phyloP scores from a whole-genome alignment of 1,140 invertebrate genomes.

The Drosophila seguyi region DNA sequence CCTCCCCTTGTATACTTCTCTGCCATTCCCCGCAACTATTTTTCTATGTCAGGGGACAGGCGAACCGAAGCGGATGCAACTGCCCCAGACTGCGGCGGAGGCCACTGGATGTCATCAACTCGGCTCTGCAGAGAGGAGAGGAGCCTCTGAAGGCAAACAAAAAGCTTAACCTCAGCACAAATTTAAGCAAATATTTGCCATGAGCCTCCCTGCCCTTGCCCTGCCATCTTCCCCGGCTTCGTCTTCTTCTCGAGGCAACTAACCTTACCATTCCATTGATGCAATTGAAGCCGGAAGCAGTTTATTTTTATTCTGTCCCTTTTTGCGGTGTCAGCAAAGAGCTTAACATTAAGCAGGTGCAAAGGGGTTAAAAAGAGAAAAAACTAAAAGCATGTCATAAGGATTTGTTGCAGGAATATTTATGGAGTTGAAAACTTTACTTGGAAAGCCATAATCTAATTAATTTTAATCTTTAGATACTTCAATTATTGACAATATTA shows the following conservation, averaged over 20 bases:
- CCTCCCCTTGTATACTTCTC: not conserved
- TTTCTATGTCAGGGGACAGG: conserved; percentile 71
- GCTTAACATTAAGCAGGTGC: conserved; percentile 61
- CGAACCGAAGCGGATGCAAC: conserved; percentile 36
- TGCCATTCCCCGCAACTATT: conserved; percentile 67
- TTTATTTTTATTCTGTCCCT: conserved; percentile 39
- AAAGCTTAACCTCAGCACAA: conserved; percentile 83
- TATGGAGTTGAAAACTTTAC: not conserved
- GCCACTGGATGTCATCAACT: conserved; percentile 75
- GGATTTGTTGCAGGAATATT: not conserved
- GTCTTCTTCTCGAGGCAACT: conserved; percentile 19
- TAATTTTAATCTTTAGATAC: not conserved
- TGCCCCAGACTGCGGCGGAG: conserved; percentile 51
- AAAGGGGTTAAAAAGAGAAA: not conserved
- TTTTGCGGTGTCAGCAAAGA: conserved; percentile 73
- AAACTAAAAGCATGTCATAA: conserved; percentile 1
- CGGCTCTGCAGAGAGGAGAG: conserved; percentile 14
- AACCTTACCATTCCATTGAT: conserved; percentile 51
- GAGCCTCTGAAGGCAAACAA: conserved; percentile 66
- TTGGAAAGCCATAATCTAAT: not conserved
- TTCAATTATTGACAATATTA: not conserved
- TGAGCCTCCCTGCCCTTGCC: conserved; percentile 8
- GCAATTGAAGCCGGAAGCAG: conserved; percentile 80
- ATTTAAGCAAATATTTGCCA: conserved; percentile 83
- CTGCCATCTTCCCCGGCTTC: not conserved